These are phyloP conservation scores for Oncopeltus fasciatus DNA, from an alignment of 1,140 invertebrate genomes.

Conservation along the genomic window DNA sequence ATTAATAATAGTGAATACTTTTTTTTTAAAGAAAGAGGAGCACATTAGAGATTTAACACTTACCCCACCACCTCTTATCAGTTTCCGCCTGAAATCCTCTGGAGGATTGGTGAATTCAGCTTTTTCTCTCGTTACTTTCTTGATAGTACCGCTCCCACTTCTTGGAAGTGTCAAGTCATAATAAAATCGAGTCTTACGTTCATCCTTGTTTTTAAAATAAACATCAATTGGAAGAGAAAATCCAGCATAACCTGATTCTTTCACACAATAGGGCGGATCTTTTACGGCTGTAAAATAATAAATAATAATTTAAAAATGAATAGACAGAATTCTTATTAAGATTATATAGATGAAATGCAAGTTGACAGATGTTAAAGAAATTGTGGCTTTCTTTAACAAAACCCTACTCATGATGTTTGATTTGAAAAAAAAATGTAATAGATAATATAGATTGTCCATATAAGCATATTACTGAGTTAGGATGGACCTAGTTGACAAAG, in stretches of 20 bases:
- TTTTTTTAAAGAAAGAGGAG: not conserved
- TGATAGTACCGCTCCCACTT: conserved; percentile 41
- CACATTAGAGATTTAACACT: conserved; percentile 24
- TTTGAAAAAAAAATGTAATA: too few species aligned
- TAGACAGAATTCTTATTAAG: too few species aligned
- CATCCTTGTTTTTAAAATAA: conserved; percentile 78
- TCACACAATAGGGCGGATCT: conserved; percentile 79
- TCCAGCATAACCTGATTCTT: conserved; percentile 88
- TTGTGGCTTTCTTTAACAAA: too few species aligned
- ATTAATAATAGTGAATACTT: not conserved
- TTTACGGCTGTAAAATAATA: conserved; percentile 51
- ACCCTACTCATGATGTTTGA: too few species aligned
- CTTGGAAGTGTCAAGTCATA: conserved; percentile 76
- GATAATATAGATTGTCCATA: too few species aligned
- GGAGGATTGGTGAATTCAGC: conserved; percentile 69
- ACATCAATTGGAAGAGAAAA: conserved; percentile 83
- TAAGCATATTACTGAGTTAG: too few species aligned
- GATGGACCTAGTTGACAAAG: too few species aligned
- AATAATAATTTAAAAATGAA: conserved; percentile 8
- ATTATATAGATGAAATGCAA: too few species aligned
- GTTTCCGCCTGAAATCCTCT: conserved; percentile 75
- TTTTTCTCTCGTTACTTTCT: conserved; percentile 49
- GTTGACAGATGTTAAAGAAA: too few species aligned
- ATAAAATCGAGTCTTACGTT: conserved; percentile 66
- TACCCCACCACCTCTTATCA: conserved; percentile 75